Percentiles rank a stretch among this genome's conserved stretches.
phyloP scores from a whole-genome alignment of 2,797 vertebrate genomes.

The Urosaurus nigricauda region DNA sequence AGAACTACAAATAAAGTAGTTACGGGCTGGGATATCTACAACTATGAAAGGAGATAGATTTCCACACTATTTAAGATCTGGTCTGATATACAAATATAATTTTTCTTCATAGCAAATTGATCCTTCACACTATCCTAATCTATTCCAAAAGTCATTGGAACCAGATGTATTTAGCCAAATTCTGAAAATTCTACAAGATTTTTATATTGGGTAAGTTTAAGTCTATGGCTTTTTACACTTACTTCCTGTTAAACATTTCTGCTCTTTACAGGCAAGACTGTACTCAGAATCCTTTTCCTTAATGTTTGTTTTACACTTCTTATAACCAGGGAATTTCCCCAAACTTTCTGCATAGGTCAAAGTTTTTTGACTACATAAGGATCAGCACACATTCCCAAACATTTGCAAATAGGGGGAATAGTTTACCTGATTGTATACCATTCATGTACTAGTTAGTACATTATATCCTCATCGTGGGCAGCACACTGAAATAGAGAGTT shows the following conservation, averaged over 20 bases:
- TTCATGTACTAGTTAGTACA: too few relatives aligned
- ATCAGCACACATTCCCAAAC: too few relatives aligned
- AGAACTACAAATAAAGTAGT: background rate
- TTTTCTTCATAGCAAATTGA: constrained; percentile 88
- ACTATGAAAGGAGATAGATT: background rate
- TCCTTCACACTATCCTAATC: constrained; percentile 83
- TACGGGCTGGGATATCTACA: too few relatives aligned
- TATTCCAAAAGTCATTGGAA: constrained; percentile 94
- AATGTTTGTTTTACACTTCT: too few relatives aligned
- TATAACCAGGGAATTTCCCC: too few relatives aligned
- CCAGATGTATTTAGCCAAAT: constrained; percentile 92
- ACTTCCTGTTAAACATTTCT: background rate
- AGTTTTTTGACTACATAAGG: too few relatives aligned
- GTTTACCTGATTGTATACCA: too few relatives aligned
- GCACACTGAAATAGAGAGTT: too few relatives aligned
- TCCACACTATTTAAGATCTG: background rate
- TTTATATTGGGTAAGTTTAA: constrained; percentile 89
- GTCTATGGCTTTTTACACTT: constrained; percentile 5
- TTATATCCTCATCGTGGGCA: too few relatives aligned
- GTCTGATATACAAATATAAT: background rate
- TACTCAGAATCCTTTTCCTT: rapidly evolving
- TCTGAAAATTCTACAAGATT: constrained; percentile 86
- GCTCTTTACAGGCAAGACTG: background rate
- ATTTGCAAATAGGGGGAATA: too few relatives aligned
- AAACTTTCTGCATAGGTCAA: too few relatives aligned